Conservation (phyloP, 2,113 vertebrate genomes). For the Tychaedon coryphoeus region DNA sequence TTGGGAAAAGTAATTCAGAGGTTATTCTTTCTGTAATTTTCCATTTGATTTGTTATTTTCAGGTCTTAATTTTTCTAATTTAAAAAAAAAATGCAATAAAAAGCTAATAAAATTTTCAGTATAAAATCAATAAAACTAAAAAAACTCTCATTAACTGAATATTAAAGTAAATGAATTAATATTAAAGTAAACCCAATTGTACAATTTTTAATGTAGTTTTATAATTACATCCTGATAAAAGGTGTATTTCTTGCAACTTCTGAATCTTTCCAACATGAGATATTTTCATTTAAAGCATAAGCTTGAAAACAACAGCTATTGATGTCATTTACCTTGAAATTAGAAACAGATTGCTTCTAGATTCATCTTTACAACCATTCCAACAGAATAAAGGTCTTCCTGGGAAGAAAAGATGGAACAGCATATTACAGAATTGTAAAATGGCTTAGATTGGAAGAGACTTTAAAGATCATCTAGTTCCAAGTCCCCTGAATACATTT, state of each 20-base stretch:
- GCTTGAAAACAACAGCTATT: not conserved
- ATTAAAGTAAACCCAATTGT: rapidly evolving
- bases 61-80: not conserved
- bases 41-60: not conserved
- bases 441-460: not conserved
- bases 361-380: not conserved
- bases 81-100: not conserved
- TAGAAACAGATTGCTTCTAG: not conserved
- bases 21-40: not conserved
- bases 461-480: not conserved
- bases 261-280: not conserved
- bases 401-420: not conserved
- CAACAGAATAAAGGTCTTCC: not conserved
- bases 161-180: not conserved
- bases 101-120: not conserved
- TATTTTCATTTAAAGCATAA: not conserved
- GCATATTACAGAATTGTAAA: not conserved
- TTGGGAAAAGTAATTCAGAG: not conserved
- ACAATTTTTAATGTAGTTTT: not conserved
- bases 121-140: not conserved
- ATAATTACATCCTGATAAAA: not conserved
- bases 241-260: not conserved
- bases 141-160: not conserved
- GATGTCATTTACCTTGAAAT: not conserved
- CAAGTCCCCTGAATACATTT: not conserved